Evolutionary conservation across 1,140 invertebrate genomes (phyloP).

Genomic region (Conus betulinus): DNA sequence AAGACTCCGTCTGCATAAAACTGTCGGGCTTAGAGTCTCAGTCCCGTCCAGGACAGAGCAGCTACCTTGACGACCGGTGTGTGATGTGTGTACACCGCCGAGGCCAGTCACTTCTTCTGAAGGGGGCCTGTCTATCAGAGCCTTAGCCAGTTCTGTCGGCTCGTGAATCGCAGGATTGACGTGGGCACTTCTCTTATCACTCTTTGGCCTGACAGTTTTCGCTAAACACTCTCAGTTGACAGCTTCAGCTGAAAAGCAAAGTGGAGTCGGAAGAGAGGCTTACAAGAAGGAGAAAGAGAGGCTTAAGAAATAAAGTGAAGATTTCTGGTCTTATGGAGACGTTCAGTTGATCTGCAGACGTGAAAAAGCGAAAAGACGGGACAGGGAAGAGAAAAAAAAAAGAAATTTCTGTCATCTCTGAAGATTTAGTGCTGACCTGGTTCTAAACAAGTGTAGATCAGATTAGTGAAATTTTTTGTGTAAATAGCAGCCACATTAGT

Average conservation of each 20-base stretch:
- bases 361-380: not conserved
- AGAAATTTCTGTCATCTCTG: too few species aligned
- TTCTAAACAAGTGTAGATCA: too few species aligned
- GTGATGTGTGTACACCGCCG: not conserved
- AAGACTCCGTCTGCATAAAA: not conserved
- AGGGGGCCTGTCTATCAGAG: not conserved
- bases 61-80: not conserved
- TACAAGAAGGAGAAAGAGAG: not conserved
- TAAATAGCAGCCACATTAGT: too few species aligned
- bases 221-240: not conserved
- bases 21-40: not conserved
- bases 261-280: not conserved
- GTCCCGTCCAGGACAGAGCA: not conserved
- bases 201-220: not conserved
- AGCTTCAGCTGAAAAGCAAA: too few species aligned
- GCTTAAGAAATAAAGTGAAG: not conserved
- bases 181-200: not conserved
- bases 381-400: not conserved
- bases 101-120: not conserved
- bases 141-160: not conserved
- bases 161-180: not conserved
- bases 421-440: too few species aligned
- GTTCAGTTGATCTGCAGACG: not conserved
- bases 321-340: not conserved
- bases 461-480: too few species aligned